Evolutionary conservation across 2,888 invertebrate genomes (phyloP).

Genomic region (Chloroclystis v-ata): DNA sequence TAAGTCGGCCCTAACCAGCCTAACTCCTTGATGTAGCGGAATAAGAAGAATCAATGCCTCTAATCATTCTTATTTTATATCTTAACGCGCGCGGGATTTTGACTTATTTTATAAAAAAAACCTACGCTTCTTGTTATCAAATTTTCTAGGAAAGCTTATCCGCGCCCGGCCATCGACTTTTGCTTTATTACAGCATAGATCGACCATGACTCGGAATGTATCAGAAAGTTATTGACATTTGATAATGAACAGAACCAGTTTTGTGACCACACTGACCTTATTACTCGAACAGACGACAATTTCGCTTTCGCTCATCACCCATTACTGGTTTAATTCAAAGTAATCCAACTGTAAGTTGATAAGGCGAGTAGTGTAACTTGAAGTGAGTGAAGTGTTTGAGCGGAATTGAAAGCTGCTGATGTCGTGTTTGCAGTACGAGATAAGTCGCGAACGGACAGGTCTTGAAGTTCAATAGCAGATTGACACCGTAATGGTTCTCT

Average conservation of each 20-base stretch:
- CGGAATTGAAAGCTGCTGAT: slow-evolving; percentile 22
- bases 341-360: slow-evolving; percentile 15
- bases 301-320: slow-evolving; percentile 36
- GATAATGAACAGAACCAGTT: slow-evolving; percentile 75
- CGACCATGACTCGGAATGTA: slow-evolving; percentile 74
- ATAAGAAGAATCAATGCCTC: too few species aligned
- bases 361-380: slow-evolving; percentile 47
- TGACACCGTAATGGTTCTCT: background rate
- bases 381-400: slow-evolving; percentile 22
- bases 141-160: background rate
- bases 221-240: slow-evolving; percentile 78
- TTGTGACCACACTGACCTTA: slow-evolving; percentile 73
- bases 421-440: slow-evolving; percentile 33
- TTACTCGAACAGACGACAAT: slow-evolving; percentile 41
- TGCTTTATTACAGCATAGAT: slow-evolving; percentile 49
- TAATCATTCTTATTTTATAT: too few species aligned
- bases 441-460: slow-evolving; percentile 53
- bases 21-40: too few species aligned
- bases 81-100: too few species aligned
- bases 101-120: too few species aligned
- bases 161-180: slow-evolving; percentile 15
- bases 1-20: too few species aligned
- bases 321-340: slow-evolving; percentile 42
- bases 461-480: slow-evolving; percentile 20
- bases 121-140: too few species aligned